These are phyloP conservation scores for Athalia cordata DNA, from an alignment of 2,888 invertebrate species.

Conservation along the genomic window DNA sequence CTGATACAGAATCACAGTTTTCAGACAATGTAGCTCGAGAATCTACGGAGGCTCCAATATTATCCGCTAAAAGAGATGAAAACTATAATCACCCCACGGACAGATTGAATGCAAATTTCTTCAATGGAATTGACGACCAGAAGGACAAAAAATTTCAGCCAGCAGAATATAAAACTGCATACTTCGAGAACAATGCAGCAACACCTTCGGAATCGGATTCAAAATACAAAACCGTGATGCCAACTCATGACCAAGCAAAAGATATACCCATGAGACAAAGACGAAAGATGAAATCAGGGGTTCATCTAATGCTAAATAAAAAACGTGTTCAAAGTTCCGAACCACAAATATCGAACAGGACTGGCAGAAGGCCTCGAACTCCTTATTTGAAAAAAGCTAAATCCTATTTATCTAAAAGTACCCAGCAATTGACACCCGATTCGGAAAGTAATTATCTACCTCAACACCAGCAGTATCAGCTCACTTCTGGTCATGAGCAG, in stretches of 20 bases:
- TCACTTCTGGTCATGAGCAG: not conserved
- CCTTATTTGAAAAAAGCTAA: slow-evolving; percentile 53
- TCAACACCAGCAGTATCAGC: not conserved
- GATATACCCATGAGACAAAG: slow-evolving; percentile 26
- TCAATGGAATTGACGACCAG: slow-evolving; percentile 4
- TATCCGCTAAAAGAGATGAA: not conserved
- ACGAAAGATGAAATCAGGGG: slow-evolving; percentile 55
- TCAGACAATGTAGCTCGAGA: not conserved
- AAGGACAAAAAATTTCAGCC: slow-evolving; percentile 14
- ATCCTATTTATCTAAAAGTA: slow-evolving; percentile 51
- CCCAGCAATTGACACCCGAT: slow-evolving; percentile 51
- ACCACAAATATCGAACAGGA: slow-evolving; percentile 51
- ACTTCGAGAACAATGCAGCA: not conserved
- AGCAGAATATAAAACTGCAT: not conserved
- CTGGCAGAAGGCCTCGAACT: slow-evolving; percentile 37
- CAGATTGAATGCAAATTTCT: slow-evolving; percentile 12
- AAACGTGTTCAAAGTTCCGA: slow-evolving; percentile 54
- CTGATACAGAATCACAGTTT: not conserved
- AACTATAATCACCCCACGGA: not conserved
- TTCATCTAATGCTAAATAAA: slow-evolving; percentile 50
- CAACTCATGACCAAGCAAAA: not conserved
- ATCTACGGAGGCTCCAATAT: not conserved
- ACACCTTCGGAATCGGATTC: not conserved
- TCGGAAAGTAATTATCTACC: slow-evolving; percentile 52
- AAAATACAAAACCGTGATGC: not conserved